Evolutionary conservation across 2,888 invertebrate genomes (phyloP), one percentile per base, ranked within the genome.

Genomic region (Lycocerus yunnanus): DNA sequence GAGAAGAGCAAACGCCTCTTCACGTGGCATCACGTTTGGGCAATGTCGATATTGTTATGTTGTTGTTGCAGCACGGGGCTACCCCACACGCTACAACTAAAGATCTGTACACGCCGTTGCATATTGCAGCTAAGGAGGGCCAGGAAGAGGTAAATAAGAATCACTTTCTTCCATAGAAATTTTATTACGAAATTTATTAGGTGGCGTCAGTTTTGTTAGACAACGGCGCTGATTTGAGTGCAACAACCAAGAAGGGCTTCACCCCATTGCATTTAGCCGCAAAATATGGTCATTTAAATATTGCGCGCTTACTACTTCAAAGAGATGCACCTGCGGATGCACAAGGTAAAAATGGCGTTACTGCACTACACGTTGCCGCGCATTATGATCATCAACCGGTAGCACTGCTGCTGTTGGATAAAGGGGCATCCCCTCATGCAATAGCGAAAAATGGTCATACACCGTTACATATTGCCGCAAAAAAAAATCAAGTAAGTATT

Each of bases 391-490:
- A 97, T 85, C 94, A 95, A 69, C 93, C 94, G 82, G 96, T 98
- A 24, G 97, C 97, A 2, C 90, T 96, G 79, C 88, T 98, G 76
- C 89, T 99, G 16, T 88, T 99, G 75, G 97, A 98, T 84, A 95
- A 95, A 88, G 96, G 97, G 80, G 98, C 98, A 15, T 96, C 96
- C 0, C 97, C 98, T 0, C 96, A 97, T 86, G 93, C 96, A 73
- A 91, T 94, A 80, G 98, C 99, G 66, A 98, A 98, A 90, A 99
- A 99, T 88, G 99, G 98, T 3, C 98, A 99, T 86, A 98, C 97
- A 1, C 97, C 99, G 14, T 90, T 99, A 74, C 99, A 99, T 88
- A 98, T 99, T 86, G 97, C 98, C 70, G 97, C 98, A 67, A 95
- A 97, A 83, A 98, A 99, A 89, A 98, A 99, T 89, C 97, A 97